Percentiles rank a stretch among this genome's conserved stretches.
These are phyloP conservation scores for Propithecus coquereli DNA, from an alignment of 2,113 vertebrate species.

Conservation along the genomic window DNA sequence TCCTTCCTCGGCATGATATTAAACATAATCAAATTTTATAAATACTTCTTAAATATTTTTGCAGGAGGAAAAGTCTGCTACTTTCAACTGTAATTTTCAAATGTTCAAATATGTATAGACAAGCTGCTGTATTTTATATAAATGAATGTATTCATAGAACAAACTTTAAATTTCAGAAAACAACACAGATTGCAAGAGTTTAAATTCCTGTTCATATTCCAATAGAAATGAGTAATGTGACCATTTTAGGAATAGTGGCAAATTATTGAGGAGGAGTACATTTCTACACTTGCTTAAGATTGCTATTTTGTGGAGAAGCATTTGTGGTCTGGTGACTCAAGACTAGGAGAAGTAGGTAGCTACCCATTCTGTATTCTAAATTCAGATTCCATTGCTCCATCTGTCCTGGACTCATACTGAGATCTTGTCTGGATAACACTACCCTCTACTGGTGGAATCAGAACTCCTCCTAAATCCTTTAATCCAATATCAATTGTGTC, in stretches of 20 bases:
- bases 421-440: conserved; percentile 61
- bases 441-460: conserved; percentile 59
- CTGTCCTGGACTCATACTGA: conserved; percentile 28
- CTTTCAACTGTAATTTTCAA: conserved; percentile 78
- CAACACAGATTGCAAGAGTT: conserved; percentile 75
- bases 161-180: conserved; percentile 77
- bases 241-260: conserved; percentile 69
- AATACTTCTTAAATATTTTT: conserved; percentile 76
- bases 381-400: conserved; percentile 47
- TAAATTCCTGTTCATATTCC: conserved; percentile 74
- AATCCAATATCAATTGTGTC: neutral
- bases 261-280: conserved; percentile 64
- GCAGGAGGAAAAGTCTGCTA: conserved; percentile 64
- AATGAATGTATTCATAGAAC: conserved; percentile 78
- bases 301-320: conserved; percentile 73
- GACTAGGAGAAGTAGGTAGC: conserved; percentile 48
- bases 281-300: conserved; percentile 61
- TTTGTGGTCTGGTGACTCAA: conserved; percentile 70
- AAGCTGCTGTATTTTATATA: conserved; percentile 80
- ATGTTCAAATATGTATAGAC: conserved; percentile 79
- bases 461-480: neutral
- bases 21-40: conserved; percentile 72
- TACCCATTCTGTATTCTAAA: conserved; percentile 16
- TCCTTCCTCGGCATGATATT: conserved; percentile 58
- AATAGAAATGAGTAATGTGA: conserved; percentile 74